A percentile compares a stretch with the other conserved stretches of the same genome.
These are phyloP conservation scores for Chymomyza procnemis DNA, from an alignment of 2,888 invertebrate genomes.

Conservation along the genomic window DNA sequence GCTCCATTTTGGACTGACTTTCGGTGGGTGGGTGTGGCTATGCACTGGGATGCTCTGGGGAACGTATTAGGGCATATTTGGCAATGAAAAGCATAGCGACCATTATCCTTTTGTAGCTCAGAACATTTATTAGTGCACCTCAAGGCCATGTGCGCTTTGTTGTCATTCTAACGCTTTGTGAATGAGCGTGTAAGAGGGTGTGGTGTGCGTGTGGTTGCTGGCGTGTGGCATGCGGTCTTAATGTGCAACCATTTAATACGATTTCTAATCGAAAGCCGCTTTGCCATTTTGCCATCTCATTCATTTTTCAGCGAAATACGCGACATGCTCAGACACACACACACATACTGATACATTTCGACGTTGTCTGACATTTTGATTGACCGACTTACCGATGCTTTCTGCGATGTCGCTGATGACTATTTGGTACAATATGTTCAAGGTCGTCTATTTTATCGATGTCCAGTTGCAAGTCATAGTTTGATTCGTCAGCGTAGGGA, in stretches of 20 bases:
- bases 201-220: neutral
- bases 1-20: constrained; percentile 12
- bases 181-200: neutral
- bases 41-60: constrained; percentile 1
- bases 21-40: neutral
- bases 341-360: neutral
- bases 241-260: constrained; percentile 58
- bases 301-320: neutral
- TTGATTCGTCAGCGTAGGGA: constrained; percentile 77
- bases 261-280: constrained; percentile 44
- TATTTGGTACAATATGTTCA: constrained; percentile 78
- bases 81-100: constrained; percentile 20
- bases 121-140: constrained; percentile 68
- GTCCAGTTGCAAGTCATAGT: constrained; percentile 78
- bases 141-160: constrained; percentile 50
- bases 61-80: constrained; percentile 60
- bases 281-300: neutral
- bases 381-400: constrained; percentile 77
- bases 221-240: constrained; percentile 8
- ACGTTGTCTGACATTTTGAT: neutral
- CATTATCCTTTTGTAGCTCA: constrained; percentile 46
- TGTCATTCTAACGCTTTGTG: constrained; percentile 16
- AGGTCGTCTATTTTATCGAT: constrained; percentile 78
- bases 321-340: neutral
- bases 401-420: constrained; percentile 77